A percentile compares a stretch with the other conserved stretches of the same genome.
Conservation (phyloP, 2,888 invertebrate species). For the Phymatocera aterrima region DNA sequence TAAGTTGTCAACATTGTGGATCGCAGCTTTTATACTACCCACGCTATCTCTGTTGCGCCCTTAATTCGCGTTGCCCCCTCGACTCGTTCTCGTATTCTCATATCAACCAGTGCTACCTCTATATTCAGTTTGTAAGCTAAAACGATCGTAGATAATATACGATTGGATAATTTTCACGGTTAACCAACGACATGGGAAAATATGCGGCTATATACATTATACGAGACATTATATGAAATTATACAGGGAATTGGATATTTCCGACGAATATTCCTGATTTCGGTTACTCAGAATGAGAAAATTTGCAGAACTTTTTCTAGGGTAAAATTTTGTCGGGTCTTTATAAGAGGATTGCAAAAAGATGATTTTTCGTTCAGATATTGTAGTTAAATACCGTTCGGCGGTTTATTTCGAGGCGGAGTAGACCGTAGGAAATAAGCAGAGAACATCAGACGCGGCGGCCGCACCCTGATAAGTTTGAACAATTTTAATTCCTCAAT, state of each 20-base stretch:
- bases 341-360: not conserved
- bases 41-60: conserved; percentile 34
- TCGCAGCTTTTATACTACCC: conserved; percentile 42
- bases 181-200: conserved; percentile 27
- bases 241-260: no score
- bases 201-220: no score
- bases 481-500: conserved; percentile 70
- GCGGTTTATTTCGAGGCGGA: not conserved
- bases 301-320: no score
- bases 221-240: no score
- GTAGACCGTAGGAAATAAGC: no score
- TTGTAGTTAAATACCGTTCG: not conserved
- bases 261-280: no score
- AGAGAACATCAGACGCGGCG: conserved; percentile 51
- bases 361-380: not conserved
- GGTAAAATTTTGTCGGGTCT: no score
- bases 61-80: conserved; percentile 26
- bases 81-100: not conserved
- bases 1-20: conserved; percentile 66
- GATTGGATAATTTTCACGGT: conserved; percentile 72
- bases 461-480: conserved; percentile 53
- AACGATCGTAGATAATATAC: conserved; percentile 63
- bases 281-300: no score
- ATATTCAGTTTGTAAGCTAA: conserved; percentile 47
- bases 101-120: conserved; percentile 6